Evolutionary conservation across 2,888 invertebrate genomes (phyloP).

Genomic region (Andrena marginata): DNA sequence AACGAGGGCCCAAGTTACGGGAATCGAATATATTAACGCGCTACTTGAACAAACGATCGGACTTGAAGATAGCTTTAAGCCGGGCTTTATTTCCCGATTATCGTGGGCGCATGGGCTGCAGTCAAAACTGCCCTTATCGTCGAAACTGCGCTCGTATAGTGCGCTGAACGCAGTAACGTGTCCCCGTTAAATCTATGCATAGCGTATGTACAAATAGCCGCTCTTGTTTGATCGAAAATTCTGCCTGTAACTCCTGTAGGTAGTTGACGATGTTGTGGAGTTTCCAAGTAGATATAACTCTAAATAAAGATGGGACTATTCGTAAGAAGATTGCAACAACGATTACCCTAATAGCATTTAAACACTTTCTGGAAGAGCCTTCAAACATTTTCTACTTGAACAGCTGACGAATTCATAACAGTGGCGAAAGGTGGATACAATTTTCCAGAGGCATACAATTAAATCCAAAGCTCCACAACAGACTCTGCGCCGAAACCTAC

Average conservation of each 20-base stretch:
- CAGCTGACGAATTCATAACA: no score
- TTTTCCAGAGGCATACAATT: no score
- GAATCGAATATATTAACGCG: constrained; percentile 49
- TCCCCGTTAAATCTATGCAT: constrained; percentile 13
- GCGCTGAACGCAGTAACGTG: not conserved
- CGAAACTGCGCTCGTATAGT: constrained; percentile 2
- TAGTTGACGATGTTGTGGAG: not conserved
- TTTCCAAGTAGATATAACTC: no score
- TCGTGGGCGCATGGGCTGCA: constrained; percentile 31
- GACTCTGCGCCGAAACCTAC: no score
- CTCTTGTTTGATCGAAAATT: constrained; percentile 10
- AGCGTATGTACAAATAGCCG: not conserved
- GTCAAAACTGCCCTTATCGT: constrained; percentile 61
- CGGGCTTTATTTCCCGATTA: constrained; percentile 65
- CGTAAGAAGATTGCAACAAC: no score
- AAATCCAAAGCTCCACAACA: no score
- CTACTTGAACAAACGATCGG: constrained; percentile 59
- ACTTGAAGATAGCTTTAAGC: constrained; percentile 67
- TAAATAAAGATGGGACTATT: no score
- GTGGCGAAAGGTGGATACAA: no score
- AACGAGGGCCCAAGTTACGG: constrained; percentile 44
- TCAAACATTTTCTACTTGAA: no score
- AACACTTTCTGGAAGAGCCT: no score
- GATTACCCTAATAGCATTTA: no score
- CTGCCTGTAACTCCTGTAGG: not conserved